Conservation (phyloP, 1,140 invertebrate species). For the Anastrepha ludens region DNA sequence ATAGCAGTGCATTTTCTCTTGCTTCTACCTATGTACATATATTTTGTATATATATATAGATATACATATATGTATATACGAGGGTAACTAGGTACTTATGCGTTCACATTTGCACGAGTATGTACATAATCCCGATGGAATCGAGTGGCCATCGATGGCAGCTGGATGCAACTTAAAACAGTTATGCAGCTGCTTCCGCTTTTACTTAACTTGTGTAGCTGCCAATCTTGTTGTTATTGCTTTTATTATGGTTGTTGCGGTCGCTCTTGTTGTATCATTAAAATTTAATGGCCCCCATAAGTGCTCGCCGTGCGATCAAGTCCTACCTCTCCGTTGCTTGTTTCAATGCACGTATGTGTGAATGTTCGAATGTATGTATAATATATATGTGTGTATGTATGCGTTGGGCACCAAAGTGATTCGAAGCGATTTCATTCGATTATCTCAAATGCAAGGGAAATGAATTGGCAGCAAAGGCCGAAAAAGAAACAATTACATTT, state of each 20-base stretch:
- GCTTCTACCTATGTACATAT: background rate
- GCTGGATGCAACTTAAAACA: conserved; percentile 44
- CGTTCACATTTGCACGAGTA: background rate
- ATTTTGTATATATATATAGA: background rate
- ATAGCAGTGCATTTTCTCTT: background rate
- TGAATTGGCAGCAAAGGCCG: background rate
- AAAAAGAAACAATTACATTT: background rate
- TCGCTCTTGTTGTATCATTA: conserved; percentile 36
- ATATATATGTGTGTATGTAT: background rate
- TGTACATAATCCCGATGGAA: conserved; percentile 15
- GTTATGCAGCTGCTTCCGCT: conserved; percentile 33
- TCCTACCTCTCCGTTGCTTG: background rate
- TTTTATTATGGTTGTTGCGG: conserved; percentile 16
- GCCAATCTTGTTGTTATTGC: background rate
- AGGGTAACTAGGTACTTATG: background rate
- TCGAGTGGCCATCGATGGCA: conserved; percentile 18
- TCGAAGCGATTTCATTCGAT: background rate
- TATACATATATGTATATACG: background rate
- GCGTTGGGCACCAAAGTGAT: background rate
- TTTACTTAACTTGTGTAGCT: conserved; percentile 12
- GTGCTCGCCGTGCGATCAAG: conserved; percentile 4
- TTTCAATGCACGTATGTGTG: background rate
- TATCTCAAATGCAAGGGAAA: background rate
- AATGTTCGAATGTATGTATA: background rate
- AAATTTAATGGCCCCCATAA: conserved; percentile 31